Conservation (phyloP, 2,113 vertebrate genomes). For the Origma solitaria region DNA sequence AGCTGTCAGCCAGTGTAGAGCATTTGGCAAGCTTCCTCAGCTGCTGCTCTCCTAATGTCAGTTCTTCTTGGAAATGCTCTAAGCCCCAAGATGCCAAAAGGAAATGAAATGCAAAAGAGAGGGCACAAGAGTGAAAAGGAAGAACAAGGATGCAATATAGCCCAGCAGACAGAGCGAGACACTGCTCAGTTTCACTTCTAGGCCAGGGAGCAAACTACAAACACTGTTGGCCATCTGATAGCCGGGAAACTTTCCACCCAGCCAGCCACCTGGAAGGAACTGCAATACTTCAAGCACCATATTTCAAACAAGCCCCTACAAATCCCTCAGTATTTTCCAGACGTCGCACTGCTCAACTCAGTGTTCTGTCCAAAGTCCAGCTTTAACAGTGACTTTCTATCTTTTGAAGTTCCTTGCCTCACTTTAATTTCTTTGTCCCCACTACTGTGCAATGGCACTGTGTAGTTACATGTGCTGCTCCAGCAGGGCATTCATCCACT, state of each 20-base stretch:
- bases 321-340: background rate
- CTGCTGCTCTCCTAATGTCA: conserved; percentile 19
- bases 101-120: background rate
- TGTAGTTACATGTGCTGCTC: background rate
- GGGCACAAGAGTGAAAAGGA: background rate
- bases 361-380: background rate
- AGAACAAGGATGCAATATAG: background rate
- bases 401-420: background rate
- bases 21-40: conserved; percentile 13
- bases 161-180: accelerated
- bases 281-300: background rate
- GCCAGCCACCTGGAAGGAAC: background rate
- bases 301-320: background rate
- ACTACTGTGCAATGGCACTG: accelerated
- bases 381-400: background rate
- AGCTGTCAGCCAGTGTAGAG: conserved; percentile 7
- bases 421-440: background rate
- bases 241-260: background rate
- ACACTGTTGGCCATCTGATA: accelerated
- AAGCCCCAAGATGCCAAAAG: background rate
- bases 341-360: background rate
- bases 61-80: background rate
- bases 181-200: background rate
- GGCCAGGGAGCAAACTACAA: background rate
- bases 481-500: background rate